Base-by-base conservation (phyloP, 2,113 vertebrate genomes). In the Callopanchax toddi region DNA sequence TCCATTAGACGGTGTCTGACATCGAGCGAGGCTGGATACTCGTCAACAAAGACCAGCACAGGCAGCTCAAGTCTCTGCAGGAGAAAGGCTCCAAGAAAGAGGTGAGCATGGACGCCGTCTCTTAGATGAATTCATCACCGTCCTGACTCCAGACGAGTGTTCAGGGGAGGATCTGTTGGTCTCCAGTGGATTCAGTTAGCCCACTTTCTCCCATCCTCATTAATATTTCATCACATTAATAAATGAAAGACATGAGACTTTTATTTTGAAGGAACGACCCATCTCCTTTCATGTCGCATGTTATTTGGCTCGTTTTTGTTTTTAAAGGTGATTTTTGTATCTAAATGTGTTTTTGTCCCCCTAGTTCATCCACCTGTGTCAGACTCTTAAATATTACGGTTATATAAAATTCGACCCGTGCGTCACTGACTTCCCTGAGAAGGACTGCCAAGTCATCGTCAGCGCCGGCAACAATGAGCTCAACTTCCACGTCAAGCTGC, bases 41-140 rank as follows among this genome's bases (percentile, higher is more conserved):
- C 4, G 97, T 97, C 78, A 98, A 93, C 91, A 98, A 99, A 89
- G 97, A 99, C 20, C 97, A 99, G 75, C 97, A 96, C 75, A 91
- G 94, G 69, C 97, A 99, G 86, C 95, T 99, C 56, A 98, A 97
- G 69, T 99, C 97, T 23, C 88, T 99, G 84, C 97, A 99, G 87
- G 97, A 99, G 74, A 99, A 99, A 69, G 96, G 97, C 82, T 99
- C 97, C 62, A 99, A 98, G 86, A 99, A 99, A 85, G 97, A 99
- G 91, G 97, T 99, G 71, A 81, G 26, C 9, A 10, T n/a, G n/a
- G n/a, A n/a, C n/a, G n/a, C n/a, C n/a, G n/a, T n/a, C n/a, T n/a
- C n/a, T n/a, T n/a, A n/a, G n/a, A n/a, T n/a, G n/a, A n/a, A n/a
- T n/a, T n/a, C n/a, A n/a, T n/a, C n/a, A n/a, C n/a, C n/a, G n/a